phyloP scores from a whole-genome alignment of 2,888 invertebrate genomes.

The Campaea margaritaria region DNA sequence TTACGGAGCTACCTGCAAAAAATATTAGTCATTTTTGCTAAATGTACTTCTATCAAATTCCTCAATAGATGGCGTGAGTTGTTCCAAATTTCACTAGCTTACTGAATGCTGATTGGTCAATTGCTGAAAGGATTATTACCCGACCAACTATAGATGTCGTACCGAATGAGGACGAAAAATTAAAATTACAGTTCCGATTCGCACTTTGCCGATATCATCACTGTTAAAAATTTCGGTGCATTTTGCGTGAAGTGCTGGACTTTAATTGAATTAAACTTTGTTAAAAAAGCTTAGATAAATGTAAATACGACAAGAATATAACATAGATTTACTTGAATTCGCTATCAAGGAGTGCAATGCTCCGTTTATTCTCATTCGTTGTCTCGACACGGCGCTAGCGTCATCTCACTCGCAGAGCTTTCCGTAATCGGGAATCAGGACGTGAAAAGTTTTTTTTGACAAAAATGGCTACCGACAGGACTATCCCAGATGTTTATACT shows the following conservation, averaged over 20 bases:
- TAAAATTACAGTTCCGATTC: constrained; percentile 56
- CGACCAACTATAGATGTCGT: constrained; percentile 63
- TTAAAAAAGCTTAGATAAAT: constrained; percentile 1
- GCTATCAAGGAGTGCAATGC: constrained; percentile 57
- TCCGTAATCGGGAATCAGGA: constrained; percentile 74
- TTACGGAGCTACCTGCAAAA: neutral
- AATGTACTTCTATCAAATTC: constrained; percentile 23
- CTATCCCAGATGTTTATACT: constrained; percentile 65
- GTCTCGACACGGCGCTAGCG: constrained; percentile 72
- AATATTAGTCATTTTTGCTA: constrained; percentile 1
- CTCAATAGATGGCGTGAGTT: constrained; percentile 54
- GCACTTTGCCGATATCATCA: constrained; percentile 34
- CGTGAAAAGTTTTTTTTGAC: constrained; percentile 74
- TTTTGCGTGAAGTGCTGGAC: constrained; percentile 8
- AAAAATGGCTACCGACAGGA: constrained; percentile 80
- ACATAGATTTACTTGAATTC: constrained; percentile 20
- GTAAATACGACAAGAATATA: constrained; percentile 7
- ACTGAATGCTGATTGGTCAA: constrained; percentile 61
- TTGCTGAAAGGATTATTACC: constrained; percentile 55
- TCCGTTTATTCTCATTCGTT: constrained; percentile 68
- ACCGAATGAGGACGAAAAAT: constrained; percentile 63
- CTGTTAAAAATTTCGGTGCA: constrained; percentile 2
- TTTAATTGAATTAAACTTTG: constrained; percentile 10
- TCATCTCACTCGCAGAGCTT: constrained; percentile 70
- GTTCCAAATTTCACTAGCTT: constrained; percentile 41